Conservation (phyloP, 2,797 vertebrate genomes). For the Sebastes hubbsi region DNA sequence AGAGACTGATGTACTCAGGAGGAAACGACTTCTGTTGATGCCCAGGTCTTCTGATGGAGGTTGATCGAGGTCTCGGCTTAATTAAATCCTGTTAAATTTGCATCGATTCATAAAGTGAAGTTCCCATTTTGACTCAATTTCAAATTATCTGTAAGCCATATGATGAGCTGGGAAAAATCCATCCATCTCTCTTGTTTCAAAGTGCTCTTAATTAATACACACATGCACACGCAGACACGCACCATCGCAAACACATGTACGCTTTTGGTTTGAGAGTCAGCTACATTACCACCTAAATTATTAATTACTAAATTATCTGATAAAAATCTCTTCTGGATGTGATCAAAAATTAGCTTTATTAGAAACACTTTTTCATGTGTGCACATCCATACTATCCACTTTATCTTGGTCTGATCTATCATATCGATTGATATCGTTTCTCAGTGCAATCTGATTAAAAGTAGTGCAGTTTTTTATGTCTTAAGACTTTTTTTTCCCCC, state of each 20-base stretch:
- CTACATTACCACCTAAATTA: conserved; percentile 33
- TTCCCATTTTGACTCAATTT: conserved; percentile 2
- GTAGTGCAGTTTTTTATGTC: conserved; percentile 60
- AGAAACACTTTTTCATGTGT: conserved; percentile 25
- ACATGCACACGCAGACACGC: conserved; percentile 18
- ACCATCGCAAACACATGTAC: conserved; percentile 21
- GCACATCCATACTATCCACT: conserved; percentile 4
- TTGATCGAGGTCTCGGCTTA: not conserved
- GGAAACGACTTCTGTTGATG: not conserved
- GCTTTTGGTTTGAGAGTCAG: conserved; percentile 38
- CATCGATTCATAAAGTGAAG: conserved; percentile 10
- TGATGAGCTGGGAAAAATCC: not conserved
- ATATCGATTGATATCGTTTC: conserved; percentile 1
- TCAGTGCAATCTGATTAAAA: conserved; percentile 66
- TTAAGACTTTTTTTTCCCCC: conserved; percentile 3
- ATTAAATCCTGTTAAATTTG: conserved; percentile 25
- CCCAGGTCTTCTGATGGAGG: not conserved
- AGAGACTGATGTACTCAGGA: not conserved
- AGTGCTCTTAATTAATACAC: conserved; percentile 47
- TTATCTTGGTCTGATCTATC: conserved; percentile 29
- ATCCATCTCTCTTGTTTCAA: conserved; percentile 30
- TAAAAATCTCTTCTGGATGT: conserved; percentile 36
- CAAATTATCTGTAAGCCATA: conserved; percentile 9
- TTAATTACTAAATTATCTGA: conserved; percentile 31
- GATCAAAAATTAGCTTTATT: conserved; percentile 42